Base-by-base conservation (phyloP, 2,113 vertebrate genomes). In the Psilopsiagon aurifrons region DNA sequence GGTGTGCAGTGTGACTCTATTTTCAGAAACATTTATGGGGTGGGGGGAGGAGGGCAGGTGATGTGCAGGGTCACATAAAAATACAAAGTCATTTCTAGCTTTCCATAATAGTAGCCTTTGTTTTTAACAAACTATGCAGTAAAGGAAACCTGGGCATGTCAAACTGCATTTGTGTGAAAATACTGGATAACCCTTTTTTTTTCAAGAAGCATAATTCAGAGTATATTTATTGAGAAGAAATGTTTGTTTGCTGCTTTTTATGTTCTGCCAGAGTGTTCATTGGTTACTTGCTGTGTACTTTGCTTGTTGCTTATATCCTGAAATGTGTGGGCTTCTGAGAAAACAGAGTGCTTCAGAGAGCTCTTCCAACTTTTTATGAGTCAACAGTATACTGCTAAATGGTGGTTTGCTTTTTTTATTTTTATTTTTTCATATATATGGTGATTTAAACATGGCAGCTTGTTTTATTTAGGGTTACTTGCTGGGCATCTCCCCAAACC, bases 401-500 rank as follows among this genome's bases (percentile, higher is more conserved):
- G 64, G 52, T 4, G 16, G 15, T 28, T 63, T 67, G 39, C 8
- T 44, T 73, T 17, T 10, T 31, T 54, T 18, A 33, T 14, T 23
- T 23, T 59, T n/a, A 13, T 57, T 57, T 22, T 57, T 57, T 6
- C 46, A 76, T 82, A 76, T 83, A 33, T 35, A 44, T 24, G 33
- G 90, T 57, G 83, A 80, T 86, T 94, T 88, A 71, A 86, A 23
- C 39, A 51, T 39, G 64, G 46, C 47, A 49, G 33, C 46, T 89
- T 94, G 59, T 59, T 95, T 81, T 90, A 68, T 92, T 83, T 88
- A 64, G 46, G 60, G 16, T 43, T 93, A 77, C 90, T 97, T 88
- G 28, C 69, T 24, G 22, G 76, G 66, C 82, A 81, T 93, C 52
- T 96, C 70, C 90, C 77, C 81, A 94, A 76, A 64, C 92, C 83